Percentiles rank a stretch among this genome's conserved stretches.
Evolutionary conservation across 2,888 invertebrate species (phyloP).

Genomic region (Mythimna vitellina): DNA sequence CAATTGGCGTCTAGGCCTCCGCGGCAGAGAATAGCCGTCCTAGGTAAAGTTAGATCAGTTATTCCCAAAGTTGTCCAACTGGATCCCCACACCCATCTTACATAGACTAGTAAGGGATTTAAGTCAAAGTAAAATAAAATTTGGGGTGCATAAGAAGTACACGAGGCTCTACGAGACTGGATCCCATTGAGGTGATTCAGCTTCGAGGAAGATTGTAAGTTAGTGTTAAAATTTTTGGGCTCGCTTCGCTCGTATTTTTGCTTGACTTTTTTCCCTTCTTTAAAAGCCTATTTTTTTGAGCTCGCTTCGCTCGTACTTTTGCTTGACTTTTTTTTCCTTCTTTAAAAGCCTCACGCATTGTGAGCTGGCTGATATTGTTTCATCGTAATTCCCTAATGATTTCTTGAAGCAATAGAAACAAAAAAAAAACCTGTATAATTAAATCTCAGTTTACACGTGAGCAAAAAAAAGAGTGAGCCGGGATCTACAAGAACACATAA

Average conservation of each 20-base stretch:
- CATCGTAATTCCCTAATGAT: no score
- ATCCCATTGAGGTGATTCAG: not conserved
- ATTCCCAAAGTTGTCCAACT: not conserved
- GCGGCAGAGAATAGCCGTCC: slow-evolving; percentile 20
- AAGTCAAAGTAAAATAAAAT: not conserved
- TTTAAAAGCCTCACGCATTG: no score
- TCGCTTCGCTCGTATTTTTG: no score
- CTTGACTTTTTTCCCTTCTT: no score
- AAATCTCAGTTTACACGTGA: not conserved
- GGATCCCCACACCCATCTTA: not conserved
- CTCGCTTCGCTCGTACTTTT: not conserved
- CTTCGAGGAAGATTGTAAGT: not conserved
- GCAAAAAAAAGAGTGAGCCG: not conserved
- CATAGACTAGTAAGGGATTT: not conserved
- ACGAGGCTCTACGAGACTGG: not conserved
- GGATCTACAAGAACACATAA: not conserved
- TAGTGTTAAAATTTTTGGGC: no score
- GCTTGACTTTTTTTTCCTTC: no score
- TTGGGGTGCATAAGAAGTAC: not conserved
- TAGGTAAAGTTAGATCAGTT: slow-evolving; percentile 48
- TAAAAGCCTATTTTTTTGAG: no score
- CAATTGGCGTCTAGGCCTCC: slow-evolving; percentile 39
- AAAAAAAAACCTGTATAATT: not conserved
- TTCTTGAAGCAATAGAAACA: no score
- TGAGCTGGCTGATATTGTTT: no score